Evolutionary conservation across 30 jellyfish, hydroid and myxozoan species (phyloP), one percentile per base, ranked within the genome.

Genomic region (Hydra vulgaris): DNA sequence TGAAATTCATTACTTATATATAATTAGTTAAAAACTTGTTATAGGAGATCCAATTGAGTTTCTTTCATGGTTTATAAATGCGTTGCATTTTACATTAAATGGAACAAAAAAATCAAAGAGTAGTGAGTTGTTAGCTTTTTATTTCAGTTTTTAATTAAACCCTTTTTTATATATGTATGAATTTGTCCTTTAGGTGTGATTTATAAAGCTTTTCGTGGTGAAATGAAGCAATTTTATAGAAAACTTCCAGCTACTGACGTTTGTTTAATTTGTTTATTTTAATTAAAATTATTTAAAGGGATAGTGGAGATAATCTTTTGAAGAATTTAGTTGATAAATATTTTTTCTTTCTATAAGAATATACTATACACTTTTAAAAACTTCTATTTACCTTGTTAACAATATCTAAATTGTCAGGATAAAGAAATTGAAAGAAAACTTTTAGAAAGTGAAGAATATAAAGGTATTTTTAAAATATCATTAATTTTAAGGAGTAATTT

Each of bases 41-140:
- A n/a, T 74, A 89, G 97, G 96, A 18, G 84, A 87, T 74, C 99
- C 99, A 55, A 81, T 93, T 23, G 95, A 88, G 25, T 93, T 93
- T 79, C 84, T 93, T 24, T 93, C 99, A 0, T 93, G 99, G 99
- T 81, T 93, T 26, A 68, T 93, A 73, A 93, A 93, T 70, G 88
- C 95, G 15, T 75, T 93, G 79, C 99, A 93, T 78, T 76, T 87
- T 79, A 84, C 99, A 0, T 70, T 93, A 21, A 93, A 93, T 81
- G 95, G 96, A 71, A 85, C 86, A 18, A 88, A 88, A 72, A 87
- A 88, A 55, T 88, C 94, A 18, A 87, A 86, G n/a, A 90, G 97
- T 80, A 90, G 97, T 89, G 80, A 81, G 96, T 84, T 17, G 5
- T 0, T 0, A 70, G 5, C 16, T 68, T 68, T 68, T 55, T 23